A percentile compares a stretch with the other conserved stretches of the same genome.
Conservation (phyloP, 2,797 vertebrate genomes). For the Clarias fuscus region DNA sequence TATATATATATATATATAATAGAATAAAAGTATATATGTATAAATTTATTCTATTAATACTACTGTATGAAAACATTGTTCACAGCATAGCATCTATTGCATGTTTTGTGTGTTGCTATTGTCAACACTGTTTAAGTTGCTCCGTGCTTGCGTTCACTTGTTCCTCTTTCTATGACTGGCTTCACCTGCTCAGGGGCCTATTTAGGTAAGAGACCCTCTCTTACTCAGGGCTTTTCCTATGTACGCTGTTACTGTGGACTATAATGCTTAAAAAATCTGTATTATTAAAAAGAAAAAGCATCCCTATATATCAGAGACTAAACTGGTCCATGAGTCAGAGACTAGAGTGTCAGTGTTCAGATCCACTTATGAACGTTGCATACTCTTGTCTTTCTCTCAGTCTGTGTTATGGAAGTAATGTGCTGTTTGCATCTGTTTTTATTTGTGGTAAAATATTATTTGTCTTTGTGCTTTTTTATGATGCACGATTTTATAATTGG, state of each 20-base stretch:
- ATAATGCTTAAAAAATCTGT: too few relatives aligned
- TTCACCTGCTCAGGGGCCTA: constrained; percentile 80
- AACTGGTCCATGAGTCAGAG: background rate
- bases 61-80: background rate
- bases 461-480: background rate
- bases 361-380: background rate
- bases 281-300: too few relatives aligned
- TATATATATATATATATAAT: too few relatives aligned
- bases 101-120: background rate
- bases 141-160: constrained; percentile 39
- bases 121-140: background rate
- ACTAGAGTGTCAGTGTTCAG: background rate
- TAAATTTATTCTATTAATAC: background rate
- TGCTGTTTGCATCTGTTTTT: background rate
- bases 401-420: background rate
- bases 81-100: background rate
- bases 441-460: background rate
- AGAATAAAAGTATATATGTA: too few relatives aligned
- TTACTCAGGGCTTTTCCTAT: constrained; percentile 38
- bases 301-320: background rate
- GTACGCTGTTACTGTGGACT: background rate
- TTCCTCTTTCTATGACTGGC: constrained; percentile 77
- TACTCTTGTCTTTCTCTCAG: background rate
- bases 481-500: background rate
- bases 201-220: constrained; percentile 82